These are phyloP conservation scores for Porites australiensis DNA, from an alignment of 64 coral and sea anemone genomes.

Conservation along the genomic window DNA sequence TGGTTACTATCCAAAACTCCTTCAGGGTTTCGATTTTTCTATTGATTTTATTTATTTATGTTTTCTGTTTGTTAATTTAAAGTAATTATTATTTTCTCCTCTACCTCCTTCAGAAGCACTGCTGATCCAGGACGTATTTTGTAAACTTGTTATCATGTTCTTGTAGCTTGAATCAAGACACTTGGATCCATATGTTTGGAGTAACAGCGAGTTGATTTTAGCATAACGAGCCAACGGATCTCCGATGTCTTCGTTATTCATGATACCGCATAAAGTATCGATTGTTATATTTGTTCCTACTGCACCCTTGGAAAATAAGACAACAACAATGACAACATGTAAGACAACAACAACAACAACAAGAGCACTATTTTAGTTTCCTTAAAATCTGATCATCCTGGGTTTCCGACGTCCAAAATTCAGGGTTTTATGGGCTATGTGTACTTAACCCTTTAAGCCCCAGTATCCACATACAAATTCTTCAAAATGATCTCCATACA, in stretches of 20 bases:
- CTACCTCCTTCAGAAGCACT: constrained; percentile 95
- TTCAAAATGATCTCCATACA: too few species aligned
- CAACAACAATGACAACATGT: neutral
- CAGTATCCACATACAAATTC: too few species aligned
- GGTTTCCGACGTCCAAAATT: too few species aligned
- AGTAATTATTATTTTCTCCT: too few species aligned
- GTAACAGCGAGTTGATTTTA: constrained; percentile 85
- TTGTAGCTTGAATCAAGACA: constrained; percentile 90
- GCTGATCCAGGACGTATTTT: constrained; percentile 86
- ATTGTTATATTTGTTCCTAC: constrained; percentile 94
- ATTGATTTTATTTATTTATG: too few species aligned
- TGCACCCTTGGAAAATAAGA: constrained; percentile 70
- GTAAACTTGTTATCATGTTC: constrained; percentile 67
- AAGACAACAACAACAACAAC: neutral
- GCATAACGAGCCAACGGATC: constrained; percentile 81
- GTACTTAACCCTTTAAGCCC: too few species aligned
- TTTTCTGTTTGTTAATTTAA: too few species aligned
- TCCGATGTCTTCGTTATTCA: constrained; percentile 82
- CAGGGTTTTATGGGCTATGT: too few species aligned
- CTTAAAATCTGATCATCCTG: too few species aligned
- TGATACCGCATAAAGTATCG: constrained; percentile 90
- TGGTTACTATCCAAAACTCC: too few species aligned
- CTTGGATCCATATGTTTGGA: constrained; percentile 76
- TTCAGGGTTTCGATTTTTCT: too few species aligned
- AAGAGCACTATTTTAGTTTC: too few species aligned